Evolutionary conservation across 2,888 invertebrate species (phyloP), one percentile per base, ranked within the genome.

Genomic region (Conus canariensis): DNA sequence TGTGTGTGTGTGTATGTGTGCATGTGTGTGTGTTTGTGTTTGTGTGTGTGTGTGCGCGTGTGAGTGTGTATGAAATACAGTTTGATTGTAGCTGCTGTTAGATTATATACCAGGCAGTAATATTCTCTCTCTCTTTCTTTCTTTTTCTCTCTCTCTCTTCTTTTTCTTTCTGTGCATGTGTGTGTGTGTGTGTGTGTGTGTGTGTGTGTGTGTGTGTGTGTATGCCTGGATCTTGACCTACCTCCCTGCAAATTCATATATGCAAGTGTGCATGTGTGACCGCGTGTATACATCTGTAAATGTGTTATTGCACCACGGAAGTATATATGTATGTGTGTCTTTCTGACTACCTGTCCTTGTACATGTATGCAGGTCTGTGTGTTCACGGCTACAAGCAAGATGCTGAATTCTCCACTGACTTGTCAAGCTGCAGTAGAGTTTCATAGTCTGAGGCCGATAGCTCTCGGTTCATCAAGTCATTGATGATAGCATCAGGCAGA

Each of bases 401-500:
- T 2, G 22, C 22, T 30, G 16, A 59, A 67, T 59, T 22, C 45
- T 74, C 25, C 74, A 90, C 93, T 89, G 92, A 96, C 96, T 93
- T 95, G 91, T 96, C 96, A 25, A 96, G 93, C 92, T 96, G 96
- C 58, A 95, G 94, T 3, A 96, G 94, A 8, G 95, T 91, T 85
- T 96, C 96, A 92, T 96, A 96, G 91, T 96, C 96, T 86, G 94
- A 93, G n/a, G 95, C 96, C 9, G 94, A 93, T 22, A 96, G 92
- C 25, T 96, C 96, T 88, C 96, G 91, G 87, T 93, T 94, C 90
- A 95, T 93, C 64, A 96, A 92, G 85, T 95, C 94, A 90, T 94
- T 94, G 8, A 95, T 93, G 0, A 96, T 93, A 80, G 96, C 96
- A 67, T 94, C 93, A 8, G 96, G 96, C 58, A 96, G 90, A 6